Evolutionary conservation across 2,888 invertebrate species (phyloP).

Genomic region (Coenonympha arcania): DNA sequence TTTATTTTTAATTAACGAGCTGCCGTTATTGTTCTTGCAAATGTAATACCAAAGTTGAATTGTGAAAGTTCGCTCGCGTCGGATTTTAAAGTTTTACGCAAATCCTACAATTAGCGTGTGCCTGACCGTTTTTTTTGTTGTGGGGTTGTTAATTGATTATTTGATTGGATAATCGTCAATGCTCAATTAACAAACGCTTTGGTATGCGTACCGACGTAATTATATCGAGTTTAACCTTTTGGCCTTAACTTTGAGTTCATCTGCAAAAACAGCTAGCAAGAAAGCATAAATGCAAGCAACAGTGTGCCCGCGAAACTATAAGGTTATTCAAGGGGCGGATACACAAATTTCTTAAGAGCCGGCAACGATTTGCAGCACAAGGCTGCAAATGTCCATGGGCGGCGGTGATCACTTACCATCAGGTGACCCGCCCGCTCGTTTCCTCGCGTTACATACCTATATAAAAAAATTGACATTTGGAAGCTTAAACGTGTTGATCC

Average conservation of each 20-base stretch:
- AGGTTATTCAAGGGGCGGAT: conserved; percentile 45
- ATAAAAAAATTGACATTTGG: no score
- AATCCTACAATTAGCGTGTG: conserved; percentile 60
- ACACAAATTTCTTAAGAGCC: conserved; percentile 64
- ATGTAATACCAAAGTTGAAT: conserved; percentile 67
- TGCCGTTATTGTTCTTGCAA: conserved; percentile 33
- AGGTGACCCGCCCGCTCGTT: no score
- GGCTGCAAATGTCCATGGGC: no score
- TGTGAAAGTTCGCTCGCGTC: conserved; percentile 63
- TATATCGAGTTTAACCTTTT: no score
- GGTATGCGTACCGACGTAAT: not conserved
- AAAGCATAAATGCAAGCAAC: no score
- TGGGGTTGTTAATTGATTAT: not conserved
- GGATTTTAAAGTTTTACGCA: conserved; percentile 63
- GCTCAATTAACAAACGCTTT: not conserved
- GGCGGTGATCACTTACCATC: no score
- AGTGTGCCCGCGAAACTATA: no score
- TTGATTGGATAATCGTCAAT: not conserved
- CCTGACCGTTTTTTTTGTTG: conserved; percentile 24
- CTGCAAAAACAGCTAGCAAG: no score
- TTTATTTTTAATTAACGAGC: conserved; percentile 31
- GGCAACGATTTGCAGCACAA: conserved; percentile 72
- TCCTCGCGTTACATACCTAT: no score
- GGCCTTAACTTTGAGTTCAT: not conserved
- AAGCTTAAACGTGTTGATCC: not conserved